These are phyloP conservation scores for Oophaga sylvatica DNA, from an alignment of 2,797 vertebrate species.

Conservation along the genomic window DNA sequence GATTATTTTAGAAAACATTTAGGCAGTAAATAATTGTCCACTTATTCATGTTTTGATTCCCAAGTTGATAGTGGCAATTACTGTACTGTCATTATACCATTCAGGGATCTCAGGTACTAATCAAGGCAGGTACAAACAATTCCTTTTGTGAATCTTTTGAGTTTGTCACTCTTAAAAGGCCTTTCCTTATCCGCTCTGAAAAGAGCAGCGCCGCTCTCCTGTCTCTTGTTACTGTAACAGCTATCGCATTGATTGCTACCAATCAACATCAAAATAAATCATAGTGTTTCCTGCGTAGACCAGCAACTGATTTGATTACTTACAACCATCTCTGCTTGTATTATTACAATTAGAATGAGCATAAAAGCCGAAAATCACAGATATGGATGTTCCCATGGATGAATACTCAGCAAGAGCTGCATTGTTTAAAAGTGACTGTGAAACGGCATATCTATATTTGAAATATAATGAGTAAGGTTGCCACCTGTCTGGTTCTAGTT, in stretches of 20 bases:
- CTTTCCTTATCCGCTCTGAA: slow-evolving; percentile 23
- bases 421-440: slow-evolving; percentile 58
- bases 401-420: slow-evolving; percentile 55
- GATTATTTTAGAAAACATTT: slow-evolving; percentile 47
- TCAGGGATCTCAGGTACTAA: slow-evolving; percentile 37
- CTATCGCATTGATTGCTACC: slow-evolving; percentile 59
- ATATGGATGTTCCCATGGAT: slow-evolving; percentile 54
- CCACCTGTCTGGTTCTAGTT: slow-evolving; percentile 54
- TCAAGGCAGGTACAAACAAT: slow-evolving; percentile 54
- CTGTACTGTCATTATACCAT: slow-evolving; percentile 44
- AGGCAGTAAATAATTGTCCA: slow-evolving; percentile 51
- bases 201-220: slow-evolving; percentile 5
- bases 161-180: slow-evolving; percentile 28
- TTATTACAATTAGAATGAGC: slow-evolving; percentile 62
- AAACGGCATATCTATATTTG: slow-evolving; percentile 56
- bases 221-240: slow-evolving; percentile 57
- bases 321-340: slow-evolving; percentile 55
- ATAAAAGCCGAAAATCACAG: slow-evolving; percentile 58
- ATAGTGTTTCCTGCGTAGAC: slow-evolving; percentile 52
- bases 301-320: slow-evolving; percentile 61
- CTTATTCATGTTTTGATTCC: slow-evolving; percentile 48
- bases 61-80: slow-evolving; percentile 35
- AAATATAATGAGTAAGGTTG: slow-evolving; percentile 44
- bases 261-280: slow-evolving; percentile 60
- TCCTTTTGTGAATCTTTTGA: slow-evolving; percentile 32